phyloP scores from a whole-genome alignment of 2,797 vertebrate genomes.

The Nyctibius grandis region DNA sequence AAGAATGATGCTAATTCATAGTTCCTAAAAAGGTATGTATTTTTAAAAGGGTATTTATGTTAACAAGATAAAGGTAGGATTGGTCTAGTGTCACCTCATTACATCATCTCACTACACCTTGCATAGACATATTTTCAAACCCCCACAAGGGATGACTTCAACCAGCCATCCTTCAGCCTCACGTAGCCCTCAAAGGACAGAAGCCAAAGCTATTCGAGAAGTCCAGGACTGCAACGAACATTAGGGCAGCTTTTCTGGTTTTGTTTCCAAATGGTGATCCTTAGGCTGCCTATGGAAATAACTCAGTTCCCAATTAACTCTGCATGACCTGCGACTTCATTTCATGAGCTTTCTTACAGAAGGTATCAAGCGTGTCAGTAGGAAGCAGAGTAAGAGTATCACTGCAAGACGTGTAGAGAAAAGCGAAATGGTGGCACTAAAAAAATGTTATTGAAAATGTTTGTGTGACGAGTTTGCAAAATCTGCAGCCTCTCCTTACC shows the following conservation, averaged over 20 bases:
- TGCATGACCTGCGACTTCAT: not conserved
- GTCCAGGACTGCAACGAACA: not conserved
- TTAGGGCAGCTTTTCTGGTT: not conserved
- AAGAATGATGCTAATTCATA: not conserved
- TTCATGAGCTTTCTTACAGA: not conserved
- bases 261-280: not conserved
- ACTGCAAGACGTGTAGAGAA: rapidly evolving
- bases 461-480: not conserved
- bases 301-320: not conserved
- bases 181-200: not conserved
- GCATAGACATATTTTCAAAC: not conserved
- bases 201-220: not conserved
- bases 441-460: not conserved
- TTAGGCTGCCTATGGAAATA: not conserved
- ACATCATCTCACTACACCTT: not conserved
- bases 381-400: not conserved
- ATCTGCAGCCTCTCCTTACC: not conserved
- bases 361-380: not conserved
- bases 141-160: not conserved
- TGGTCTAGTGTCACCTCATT: not conserved
- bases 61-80: not conserved
- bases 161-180: not conserved
- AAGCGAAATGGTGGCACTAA: not conserved
- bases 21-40: not conserved
- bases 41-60: not conserved